Evolutionary conservation across 2,797 vertebrate species (phyloP).

Genomic region (Ambastaia sidthimunki): DNA sequence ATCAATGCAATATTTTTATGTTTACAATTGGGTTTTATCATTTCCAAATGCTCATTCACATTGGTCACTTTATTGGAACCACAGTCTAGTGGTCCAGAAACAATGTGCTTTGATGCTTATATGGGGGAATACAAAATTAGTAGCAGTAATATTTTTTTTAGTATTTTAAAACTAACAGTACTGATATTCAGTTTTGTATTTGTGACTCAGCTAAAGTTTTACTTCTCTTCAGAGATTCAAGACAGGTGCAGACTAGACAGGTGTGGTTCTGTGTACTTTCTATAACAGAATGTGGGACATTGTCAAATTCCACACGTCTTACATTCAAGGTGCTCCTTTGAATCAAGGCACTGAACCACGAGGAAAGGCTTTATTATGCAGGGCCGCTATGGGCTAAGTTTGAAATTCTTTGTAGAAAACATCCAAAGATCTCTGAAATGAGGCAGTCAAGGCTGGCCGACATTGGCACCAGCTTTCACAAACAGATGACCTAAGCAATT

Average conservation of each 20-base stretch:
- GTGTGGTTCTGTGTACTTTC: neutral
- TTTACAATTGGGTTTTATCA: neutral
- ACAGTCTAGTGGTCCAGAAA: no score
- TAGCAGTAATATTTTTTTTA: no score
- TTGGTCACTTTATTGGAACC: neutral
- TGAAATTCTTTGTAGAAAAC: slow-evolving; percentile 8
- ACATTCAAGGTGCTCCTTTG: slow-evolving; percentile 64
- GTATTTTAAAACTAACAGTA: neutral
- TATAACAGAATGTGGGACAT: slow-evolving; percentile 66
- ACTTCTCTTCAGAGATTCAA: neutral
- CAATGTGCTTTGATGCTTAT: no score
- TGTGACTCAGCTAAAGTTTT: neutral
- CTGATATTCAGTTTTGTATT: neutral
- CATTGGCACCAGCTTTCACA: neutral
- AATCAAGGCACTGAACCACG: slow-evolving; percentile 44
- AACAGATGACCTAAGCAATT: neutral
- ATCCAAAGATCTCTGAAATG: slow-evolving; percentile 43
- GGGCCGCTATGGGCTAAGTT: neutral
- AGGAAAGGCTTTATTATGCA: neutral
- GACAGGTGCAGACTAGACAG: neutral
- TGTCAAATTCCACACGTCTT: slow-evolving; percentile 68
- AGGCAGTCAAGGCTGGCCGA: slow-evolving; percentile 15
- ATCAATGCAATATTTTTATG: neutral
- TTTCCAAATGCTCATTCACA: neutral
- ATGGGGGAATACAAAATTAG: no score